phyloP scores from a whole-genome alignment of 64 coral and sea anemone species.

The Pocillopora damicornis region DNA sequence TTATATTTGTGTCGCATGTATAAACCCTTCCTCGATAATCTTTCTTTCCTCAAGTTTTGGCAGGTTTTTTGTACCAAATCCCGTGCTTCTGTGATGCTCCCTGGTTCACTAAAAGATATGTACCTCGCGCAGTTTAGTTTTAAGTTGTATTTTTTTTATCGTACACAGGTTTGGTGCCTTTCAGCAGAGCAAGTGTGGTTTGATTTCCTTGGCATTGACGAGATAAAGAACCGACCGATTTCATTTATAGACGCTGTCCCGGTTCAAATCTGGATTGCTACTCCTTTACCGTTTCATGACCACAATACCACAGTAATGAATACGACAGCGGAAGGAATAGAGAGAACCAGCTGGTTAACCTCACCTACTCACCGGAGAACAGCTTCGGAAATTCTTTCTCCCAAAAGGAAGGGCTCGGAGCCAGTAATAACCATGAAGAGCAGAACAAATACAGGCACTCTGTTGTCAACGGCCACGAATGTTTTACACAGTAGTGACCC shows the following conservation, averaged over 20 bases:
- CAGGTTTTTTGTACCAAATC: too few species aligned
- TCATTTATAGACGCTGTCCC: conserved; percentile 91
- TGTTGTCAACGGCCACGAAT: conserved; percentile 1
- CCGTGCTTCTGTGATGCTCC: too few species aligned
- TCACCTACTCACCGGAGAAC: neutral
- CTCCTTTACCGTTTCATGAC: conserved; percentile 26
- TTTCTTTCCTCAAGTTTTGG: too few species aligned
- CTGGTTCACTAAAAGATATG: too few species aligned
- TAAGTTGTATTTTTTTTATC: neutral
- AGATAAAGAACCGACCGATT: conserved; percentile 66
- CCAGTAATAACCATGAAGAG: neutral
- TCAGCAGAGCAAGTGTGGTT: conserved; percentile 78
- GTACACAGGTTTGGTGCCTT: conserved; percentile 83
- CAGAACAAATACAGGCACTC: neutral
- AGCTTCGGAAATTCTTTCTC: neutral
- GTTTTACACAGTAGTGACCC: conserved; percentile 9
- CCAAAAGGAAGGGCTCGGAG: conserved; percentile 2
- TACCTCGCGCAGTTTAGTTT: neutral
- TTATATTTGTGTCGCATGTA: too few species aligned
- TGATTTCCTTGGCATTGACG: conserved; percentile 81
- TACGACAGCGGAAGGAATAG: neutral
- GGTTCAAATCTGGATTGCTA: conserved; percentile 77
- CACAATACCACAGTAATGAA: neutral
- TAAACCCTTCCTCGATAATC: too few species aligned
- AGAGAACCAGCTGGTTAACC: neutral